A percentile compares a stretch with the other conserved stretches of the same genome.
phyloP scores from a whole-genome alignment of 2,797 vertebrate species.

The Kryptopterus vitreolus region DNA sequence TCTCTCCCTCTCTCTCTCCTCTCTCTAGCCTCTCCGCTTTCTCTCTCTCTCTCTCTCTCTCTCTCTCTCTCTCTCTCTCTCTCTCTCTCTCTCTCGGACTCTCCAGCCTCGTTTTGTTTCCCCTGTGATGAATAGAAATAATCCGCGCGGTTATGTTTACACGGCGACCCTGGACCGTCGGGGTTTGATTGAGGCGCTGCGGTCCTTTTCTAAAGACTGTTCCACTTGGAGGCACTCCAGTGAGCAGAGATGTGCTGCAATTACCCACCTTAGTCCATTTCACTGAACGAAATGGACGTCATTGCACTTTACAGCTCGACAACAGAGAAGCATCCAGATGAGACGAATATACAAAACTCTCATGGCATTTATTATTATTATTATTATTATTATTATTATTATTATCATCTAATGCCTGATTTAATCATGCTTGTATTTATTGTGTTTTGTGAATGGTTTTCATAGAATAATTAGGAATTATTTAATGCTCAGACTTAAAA shows the following conservation, averaged over 20 bases:
- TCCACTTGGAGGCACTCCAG: slow-evolving; percentile 5
- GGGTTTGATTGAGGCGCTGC: slow-evolving; percentile 22
- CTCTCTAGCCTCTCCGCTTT: too few relatives aligned
- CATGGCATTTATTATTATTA: too few relatives aligned
- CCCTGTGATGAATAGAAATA: not conserved
- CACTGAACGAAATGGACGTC: slow-evolving; percentile 13
- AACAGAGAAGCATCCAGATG: not conserved
- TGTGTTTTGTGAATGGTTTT: not conserved
- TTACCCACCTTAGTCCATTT: slow-evolving; percentile 29
- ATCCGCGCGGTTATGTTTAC: not conserved
- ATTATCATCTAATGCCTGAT: not conserved
- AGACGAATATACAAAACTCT: not conserved
- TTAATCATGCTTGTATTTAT: not conserved
- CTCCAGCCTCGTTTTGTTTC: not conserved
- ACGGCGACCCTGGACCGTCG: not conserved
- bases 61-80: too few relatives aligned
- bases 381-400: too few relatives aligned
- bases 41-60: not conserved
- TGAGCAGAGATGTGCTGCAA: slow-evolving; percentile 19
- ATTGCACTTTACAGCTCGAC: not conserved
- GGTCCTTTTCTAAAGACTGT: slow-evolving; percentile 20
- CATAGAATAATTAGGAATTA: not conserved
- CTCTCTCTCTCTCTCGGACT: not conserved
- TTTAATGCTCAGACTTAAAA: too few relatives aligned
- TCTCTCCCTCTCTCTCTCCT: not conserved